phyloP scores from a whole-genome alignment of 2,797 vertebrate species.

The Chaenodraco wilsoni region DNA sequence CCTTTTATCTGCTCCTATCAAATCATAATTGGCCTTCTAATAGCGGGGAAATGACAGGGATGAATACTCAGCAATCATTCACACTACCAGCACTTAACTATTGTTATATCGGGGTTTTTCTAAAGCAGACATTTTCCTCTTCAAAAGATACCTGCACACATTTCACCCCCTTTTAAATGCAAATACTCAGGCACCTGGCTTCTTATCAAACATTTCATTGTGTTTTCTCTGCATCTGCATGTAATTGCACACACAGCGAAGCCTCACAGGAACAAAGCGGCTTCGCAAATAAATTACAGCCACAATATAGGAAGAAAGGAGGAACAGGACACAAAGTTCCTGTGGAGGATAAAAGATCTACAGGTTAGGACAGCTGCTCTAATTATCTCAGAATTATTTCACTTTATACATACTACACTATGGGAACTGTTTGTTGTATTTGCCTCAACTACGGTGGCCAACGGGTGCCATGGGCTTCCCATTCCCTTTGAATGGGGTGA shows the following conservation, averaged over 20 bases:
- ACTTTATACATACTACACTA: not conserved
- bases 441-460: not conserved
- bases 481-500: too few relatives aligned
- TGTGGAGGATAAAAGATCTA: conserved; percentile 38
- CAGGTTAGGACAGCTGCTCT: conserved; percentile 10
- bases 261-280: conserved; percentile 49
- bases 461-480: too few relatives aligned
- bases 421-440: not conserved
- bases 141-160: conserved; percentile 58
- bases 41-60: conserved; percentile 58
- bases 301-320: conserved; percentile 30
- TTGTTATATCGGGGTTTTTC: conserved; percentile 38
- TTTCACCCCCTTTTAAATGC: conserved; percentile 78
- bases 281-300: conserved; percentile 48
- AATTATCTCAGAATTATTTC: conserved; percentile 44
- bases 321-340: conserved; percentile 28
- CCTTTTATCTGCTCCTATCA: conserved; percentile 58
- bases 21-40: conserved; percentile 70
- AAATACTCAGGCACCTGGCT: conserved; percentile 68
- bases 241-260: conserved; percentile 53
- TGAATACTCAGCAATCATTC: conserved; percentile 59
- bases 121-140: conserved; percentile 65
- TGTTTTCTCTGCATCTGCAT: conserved; percentile 68
- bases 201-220: conserved; percentile 70
- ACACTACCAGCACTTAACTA: conserved; percentile 54